These are phyloP conservation scores for Gallinago solitaria DNA, from an alignment of 2,797 vertebrate species.

Conservation along the genomic window DNA sequence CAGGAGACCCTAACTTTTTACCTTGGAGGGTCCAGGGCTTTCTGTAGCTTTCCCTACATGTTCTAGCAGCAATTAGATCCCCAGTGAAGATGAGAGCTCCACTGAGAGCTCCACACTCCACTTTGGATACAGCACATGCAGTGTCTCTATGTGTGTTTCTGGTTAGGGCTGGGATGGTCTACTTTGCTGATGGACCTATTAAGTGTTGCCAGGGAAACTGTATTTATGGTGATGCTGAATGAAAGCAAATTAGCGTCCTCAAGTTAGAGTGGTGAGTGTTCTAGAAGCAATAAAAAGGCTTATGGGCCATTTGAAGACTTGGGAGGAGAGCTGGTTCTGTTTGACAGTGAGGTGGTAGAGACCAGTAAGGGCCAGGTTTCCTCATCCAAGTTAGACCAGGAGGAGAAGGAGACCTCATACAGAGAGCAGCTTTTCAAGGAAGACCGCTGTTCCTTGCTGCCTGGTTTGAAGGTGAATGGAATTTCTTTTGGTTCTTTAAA, in stretches of 20 bases:
- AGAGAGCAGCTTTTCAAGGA: not conserved
- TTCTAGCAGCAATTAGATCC: not conserved
- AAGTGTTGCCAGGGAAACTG: not conserved
- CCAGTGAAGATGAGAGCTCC: not conserved
- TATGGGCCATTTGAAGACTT: not conserved
- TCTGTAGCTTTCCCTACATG: not conserved
- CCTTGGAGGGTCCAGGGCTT: not conserved
- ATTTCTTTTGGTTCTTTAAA: not conserved
- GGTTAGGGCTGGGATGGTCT: not conserved
- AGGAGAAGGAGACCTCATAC: not conserved
- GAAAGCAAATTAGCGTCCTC: not conserved
- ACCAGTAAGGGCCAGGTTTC: not conserved
- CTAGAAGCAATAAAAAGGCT: not conserved
- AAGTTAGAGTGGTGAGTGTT: not conserved
- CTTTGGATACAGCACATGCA: not conserved
- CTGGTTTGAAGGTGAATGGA: not conserved
- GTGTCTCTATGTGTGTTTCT: not conserved
- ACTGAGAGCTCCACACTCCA: fast-evolving
- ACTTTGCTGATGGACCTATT: not conserved
- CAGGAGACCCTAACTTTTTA: not conserved
- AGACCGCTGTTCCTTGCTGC: not conserved
- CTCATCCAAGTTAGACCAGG: not conserved
- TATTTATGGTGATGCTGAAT: not conserved
- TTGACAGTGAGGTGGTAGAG: not conserved
- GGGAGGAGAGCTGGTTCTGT: not conserved